These are phyloP conservation scores for Leptonema lineaticorne DNA, from an alignment of 1,140 invertebrate genomes.

Conservation along the genomic window DNA sequence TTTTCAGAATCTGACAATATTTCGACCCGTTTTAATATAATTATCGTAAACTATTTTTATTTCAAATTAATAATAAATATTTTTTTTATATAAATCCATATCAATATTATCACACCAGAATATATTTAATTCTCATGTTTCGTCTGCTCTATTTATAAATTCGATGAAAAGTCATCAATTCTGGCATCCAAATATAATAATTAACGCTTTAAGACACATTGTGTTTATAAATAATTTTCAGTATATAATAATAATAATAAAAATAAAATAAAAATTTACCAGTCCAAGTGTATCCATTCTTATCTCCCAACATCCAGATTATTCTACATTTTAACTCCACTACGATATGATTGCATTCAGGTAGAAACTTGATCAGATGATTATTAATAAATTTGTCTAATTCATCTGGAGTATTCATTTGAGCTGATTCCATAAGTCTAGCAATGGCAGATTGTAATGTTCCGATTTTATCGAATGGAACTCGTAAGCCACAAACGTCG, in stretches of 20 bases:
- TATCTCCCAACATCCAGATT: conserved; percentile 49
- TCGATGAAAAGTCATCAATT: too few relatives aligned
- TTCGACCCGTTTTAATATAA: background rate
- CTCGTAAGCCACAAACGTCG: conserved; percentile 50
- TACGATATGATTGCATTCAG: conserved; percentile 56
- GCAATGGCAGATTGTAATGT: conserved; percentile 52
- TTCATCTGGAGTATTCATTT: conserved; percentile 49
- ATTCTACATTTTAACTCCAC: conserved; percentile 55
- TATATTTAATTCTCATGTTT: too few relatives aligned
- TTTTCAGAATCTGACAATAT: background rate
- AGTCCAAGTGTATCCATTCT: conserved; percentile 49
- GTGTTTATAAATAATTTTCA: background rate
- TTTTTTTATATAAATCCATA: too few relatives aligned
- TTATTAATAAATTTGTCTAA: conserved; percentile 54
- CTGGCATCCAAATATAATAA: background rate
- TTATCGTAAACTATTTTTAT: too few relatives aligned
- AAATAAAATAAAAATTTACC: conserved; percentile 44
- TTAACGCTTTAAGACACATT: background rate
- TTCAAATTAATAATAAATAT: too few relatives aligned
- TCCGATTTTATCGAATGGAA: conserved; percentile 50
- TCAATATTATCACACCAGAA: too few relatives aligned
- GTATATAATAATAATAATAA: background rate
- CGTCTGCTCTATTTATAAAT: too few relatives aligned
- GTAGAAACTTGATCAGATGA: conserved; percentile 51
- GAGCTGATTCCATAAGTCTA: conserved; percentile 50